Evolutionary conservation across 2,888 invertebrate genomes (phyloP).

Genomic region (Drosophila phalerata): DNA sequence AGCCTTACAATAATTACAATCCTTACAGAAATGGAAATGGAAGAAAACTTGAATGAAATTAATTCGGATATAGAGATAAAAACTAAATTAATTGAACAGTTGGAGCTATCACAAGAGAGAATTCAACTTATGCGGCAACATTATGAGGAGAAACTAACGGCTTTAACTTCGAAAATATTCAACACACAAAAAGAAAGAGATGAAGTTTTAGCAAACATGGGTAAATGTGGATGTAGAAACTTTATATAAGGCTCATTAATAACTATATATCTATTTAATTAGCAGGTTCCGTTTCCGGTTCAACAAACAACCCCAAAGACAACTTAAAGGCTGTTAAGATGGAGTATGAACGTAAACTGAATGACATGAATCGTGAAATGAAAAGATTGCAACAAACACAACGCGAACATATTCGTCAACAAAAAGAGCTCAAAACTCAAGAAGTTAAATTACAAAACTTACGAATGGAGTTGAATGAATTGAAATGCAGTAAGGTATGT

Average conservation of each 20-base stretch:
- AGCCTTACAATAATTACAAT: background rate
- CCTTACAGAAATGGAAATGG: constrained; percentile 86
- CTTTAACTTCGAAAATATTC: constrained; percentile 93
- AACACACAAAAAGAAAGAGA: constrained; percentile 96
- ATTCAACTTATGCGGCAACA: constrained; percentile 94
- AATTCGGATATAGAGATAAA: constrained; percentile 98
- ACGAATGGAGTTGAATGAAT: constrained; percentile 91
- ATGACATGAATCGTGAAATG: constrained; percentile 94
- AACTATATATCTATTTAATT: background rate
- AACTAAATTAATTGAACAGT: constrained; percentile 96
- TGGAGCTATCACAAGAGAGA: constrained; percentile 95
- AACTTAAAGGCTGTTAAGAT: constrained; percentile 93
- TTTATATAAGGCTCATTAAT: background rate
- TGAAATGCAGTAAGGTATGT: constrained; percentile 93
- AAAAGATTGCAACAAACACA: constrained; percentile 94
- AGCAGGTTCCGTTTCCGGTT: constrained; percentile 59
- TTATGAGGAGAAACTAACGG: constrained; percentile 96
- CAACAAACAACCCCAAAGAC: constrained; percentile 85
- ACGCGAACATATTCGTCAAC: constrained; percentile 94
- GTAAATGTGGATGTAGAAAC: constrained; percentile 45
- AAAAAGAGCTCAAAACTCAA: constrained; percentile 91
- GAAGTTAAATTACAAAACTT: constrained; percentile 91
- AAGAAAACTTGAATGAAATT: constrained; percentile 94
- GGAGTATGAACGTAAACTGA: constrained; percentile 95
- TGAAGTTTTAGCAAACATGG: constrained; percentile 90